phyloP scores from a whole-genome alignment of 2,888 invertebrate genomes.

The Ophion slaviceki region DNA sequence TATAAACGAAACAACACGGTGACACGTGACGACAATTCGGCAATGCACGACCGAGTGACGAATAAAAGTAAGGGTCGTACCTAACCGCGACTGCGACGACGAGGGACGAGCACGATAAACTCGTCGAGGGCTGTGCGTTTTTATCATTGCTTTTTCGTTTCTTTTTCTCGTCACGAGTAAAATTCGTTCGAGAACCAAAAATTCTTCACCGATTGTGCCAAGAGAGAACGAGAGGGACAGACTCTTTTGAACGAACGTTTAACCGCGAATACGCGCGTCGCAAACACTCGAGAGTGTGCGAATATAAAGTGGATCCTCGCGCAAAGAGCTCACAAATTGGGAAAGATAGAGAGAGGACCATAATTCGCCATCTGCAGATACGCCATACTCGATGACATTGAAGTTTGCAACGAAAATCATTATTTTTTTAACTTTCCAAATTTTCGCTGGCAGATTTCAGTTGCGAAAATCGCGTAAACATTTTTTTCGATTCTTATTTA shows the following conservation, averaged over 20 bases:
- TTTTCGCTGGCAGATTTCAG: too few relatives aligned
- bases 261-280: conserved; percentile 7
- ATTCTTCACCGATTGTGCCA: conserved; percentile 55
- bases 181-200: conserved; percentile 13
- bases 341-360: too few relatives aligned
- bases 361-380: too few relatives aligned
- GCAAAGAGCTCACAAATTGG: background rate
- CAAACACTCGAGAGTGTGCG: background rate
- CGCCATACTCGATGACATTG: too few relatives aligned
- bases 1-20: background rate
- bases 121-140: conserved; percentile 27
- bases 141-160: conserved; percentile 32
- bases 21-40: background rate
- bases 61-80: background rate
- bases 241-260: conserved; percentile 21
- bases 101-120: conserved; percentile 17
- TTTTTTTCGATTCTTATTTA: too few relatives aligned
- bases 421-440: too few relatives aligned
- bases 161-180: conserved; percentile 36
- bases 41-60: background rate
- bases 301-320: background rate
- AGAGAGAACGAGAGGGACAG: conserved; percentile 11
- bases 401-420: too few relatives aligned
- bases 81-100: background rate
- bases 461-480: too few relatives aligned